Evolutionary conservation across 2,113 vertebrate genomes (phyloP).

Genomic region (Origma solitaria): DNA sequence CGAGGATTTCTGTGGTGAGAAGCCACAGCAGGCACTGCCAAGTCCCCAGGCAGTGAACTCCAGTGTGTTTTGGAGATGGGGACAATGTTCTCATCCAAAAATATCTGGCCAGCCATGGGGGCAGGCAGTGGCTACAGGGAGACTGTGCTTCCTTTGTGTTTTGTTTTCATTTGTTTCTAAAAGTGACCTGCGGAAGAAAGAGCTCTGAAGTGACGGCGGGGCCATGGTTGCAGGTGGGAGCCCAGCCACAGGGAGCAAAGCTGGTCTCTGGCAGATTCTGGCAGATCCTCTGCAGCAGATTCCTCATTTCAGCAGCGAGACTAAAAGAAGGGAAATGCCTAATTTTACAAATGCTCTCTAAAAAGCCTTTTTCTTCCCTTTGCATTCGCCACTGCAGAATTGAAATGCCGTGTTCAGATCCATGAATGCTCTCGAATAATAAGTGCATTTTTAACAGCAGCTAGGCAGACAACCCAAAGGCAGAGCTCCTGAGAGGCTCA

Average conservation of each 20-base stretch:
- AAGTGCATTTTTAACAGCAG: not conserved
- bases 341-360: not conserved
- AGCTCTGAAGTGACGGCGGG: not conserved
- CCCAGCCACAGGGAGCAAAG: accelerated
- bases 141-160: not conserved
- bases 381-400: accelerated
- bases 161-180: not conserved
- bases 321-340: not conserved
- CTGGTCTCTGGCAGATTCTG: accelerated
- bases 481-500: not conserved
- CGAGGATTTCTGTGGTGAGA: not conserved
- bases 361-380: not conserved
- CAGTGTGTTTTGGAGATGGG: not conserved
- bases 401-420: not conserved
- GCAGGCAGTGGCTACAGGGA: not conserved
- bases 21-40: not conserved
- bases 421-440: not conserved
- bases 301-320: not conserved
- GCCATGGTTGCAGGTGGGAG: accelerated
- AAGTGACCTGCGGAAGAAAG: not conserved
- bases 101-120: not conserved
- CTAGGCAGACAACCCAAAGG: not conserved
- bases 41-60: not conserved
- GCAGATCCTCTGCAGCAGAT: accelerated
- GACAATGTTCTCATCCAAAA: not conserved